Conservation (phyloP, 2,113 vertebrate genomes). For the Clarias magur region DNA sequence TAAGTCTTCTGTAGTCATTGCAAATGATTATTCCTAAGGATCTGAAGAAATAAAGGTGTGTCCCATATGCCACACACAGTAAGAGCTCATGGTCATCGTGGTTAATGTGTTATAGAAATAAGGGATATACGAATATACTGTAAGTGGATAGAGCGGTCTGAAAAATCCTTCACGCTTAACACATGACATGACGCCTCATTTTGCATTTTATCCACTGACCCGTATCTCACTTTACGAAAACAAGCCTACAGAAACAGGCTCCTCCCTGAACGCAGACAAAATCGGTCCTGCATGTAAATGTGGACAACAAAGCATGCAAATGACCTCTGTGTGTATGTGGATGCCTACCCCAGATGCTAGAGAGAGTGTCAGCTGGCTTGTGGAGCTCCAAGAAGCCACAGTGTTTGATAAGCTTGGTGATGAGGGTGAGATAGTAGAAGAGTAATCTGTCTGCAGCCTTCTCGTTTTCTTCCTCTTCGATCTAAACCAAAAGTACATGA, state of each 20-base stretch:
- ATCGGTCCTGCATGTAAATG: not conserved
- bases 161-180: not conserved
- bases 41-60: not conserved
- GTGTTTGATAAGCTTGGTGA: conserved; percentile 86
- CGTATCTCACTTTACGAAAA: not conserved
- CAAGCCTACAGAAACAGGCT: not conserved
- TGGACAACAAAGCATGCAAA: not conserved
- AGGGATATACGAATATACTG: not conserved
- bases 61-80: not conserved
- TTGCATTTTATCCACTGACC: not conserved
- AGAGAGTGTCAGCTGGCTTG: conserved; percentile 73
- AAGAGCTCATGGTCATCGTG: not conserved
- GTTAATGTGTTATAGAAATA: not conserved
- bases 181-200: not conserved
- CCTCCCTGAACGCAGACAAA: not conserved
- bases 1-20: not conserved
- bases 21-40: not conserved
- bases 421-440: conserved; percentile 84
- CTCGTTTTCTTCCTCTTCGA: conserved; percentile 85
- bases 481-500: conserved; percentile 65
- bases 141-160: no score
- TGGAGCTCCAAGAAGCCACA: conserved; percentile 79
- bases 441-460: conserved; percentile 87
- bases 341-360: conserved; percentile 82
- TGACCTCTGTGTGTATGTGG: not conserved